phyloP scores from a whole-genome alignment of 37 sponge, comb jelly and placozoan genomes.

The Bolinopsis microptera region DNA sequence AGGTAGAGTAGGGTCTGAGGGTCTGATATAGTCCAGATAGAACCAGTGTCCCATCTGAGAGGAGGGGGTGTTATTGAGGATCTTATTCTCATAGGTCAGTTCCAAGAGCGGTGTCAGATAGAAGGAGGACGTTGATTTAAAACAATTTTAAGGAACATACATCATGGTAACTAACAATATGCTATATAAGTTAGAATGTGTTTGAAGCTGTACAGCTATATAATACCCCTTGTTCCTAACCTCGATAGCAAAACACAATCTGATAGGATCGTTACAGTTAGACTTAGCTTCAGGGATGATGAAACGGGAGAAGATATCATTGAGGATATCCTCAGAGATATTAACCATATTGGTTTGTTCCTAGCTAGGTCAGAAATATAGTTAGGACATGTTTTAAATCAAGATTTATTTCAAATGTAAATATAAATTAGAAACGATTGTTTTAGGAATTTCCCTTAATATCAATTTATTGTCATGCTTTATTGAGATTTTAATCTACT shows the following conservation, averaged over 20 bases:
- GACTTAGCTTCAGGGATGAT: neutral
- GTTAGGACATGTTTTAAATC: too few relatives aligned
- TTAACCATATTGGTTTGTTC: neutral
- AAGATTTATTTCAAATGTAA: too few relatives aligned
- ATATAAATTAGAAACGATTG: neutral
- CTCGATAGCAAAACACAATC: constrained; percentile 44
- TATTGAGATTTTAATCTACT: too few relatives aligned
- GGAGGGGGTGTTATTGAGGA: neutral
- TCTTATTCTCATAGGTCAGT: neutral
- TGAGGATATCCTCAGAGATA: neutral
- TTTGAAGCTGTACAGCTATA: neutral
- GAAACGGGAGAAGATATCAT: neutral
- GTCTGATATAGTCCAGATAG: constrained; percentile 52
- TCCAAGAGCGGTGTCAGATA: neutral
- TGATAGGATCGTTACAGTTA: neutral
- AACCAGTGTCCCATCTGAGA: constrained; percentile 47
- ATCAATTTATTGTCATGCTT: too few relatives aligned
- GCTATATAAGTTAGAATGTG: too few relatives aligned
- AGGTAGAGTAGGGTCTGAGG: neutral
- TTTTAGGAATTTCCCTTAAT: too few relatives aligned
- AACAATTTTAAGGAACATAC: too few relatives aligned
- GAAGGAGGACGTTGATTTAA: too few relatives aligned
- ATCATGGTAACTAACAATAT: too few relatives aligned
- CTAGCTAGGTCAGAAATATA: too few relatives aligned
- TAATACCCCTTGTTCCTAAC: too few relatives aligned